A percentile compares a stretch with the other conserved stretches of the same genome.
Evolutionary conservation across 2,113 vertebrate species (phyloP).

Genomic region (Cavia porcellus): DNA sequence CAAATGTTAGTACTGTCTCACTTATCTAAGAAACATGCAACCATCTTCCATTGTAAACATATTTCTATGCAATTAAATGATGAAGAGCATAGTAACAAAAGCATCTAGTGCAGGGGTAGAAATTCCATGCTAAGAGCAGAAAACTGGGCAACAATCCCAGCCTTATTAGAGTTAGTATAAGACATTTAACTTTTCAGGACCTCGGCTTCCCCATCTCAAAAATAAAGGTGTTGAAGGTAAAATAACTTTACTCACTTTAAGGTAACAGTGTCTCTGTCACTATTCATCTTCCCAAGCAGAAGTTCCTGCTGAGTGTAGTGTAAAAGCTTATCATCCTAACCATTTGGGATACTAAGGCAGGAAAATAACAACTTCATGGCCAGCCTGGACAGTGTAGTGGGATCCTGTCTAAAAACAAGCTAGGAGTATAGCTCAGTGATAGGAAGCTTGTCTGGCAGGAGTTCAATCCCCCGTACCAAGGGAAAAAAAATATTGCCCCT

Average conservation of each 20-base stretch:
- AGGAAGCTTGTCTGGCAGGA: background rate
- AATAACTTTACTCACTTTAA: background rate
- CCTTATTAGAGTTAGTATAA: background rate
- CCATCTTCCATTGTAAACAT: conserved; percentile 7
- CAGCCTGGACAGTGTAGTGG: background rate
- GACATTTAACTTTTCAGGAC: background rate
- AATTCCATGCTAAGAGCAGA: background rate
- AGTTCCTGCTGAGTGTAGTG: background rate
- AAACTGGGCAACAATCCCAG: background rate
- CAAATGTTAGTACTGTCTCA: background rate
- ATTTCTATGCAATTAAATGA: background rate
- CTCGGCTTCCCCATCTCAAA: background rate
- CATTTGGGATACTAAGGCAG: background rate
- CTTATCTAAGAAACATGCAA: background rate
- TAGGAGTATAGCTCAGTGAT: background rate
- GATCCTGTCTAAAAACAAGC: background rate
- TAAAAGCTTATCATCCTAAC: background rate
- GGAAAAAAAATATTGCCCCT: background rate
- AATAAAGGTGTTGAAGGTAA: background rate
- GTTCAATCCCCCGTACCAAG: background rate
- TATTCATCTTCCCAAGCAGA: background rate
- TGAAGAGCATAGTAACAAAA: background rate
- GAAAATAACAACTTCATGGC: background rate
- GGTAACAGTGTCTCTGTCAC: background rate
- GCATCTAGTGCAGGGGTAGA: background rate